Base-by-base conservation (phyloP, 2,888 invertebrate species). In the Lapara coniferarum region DNA sequence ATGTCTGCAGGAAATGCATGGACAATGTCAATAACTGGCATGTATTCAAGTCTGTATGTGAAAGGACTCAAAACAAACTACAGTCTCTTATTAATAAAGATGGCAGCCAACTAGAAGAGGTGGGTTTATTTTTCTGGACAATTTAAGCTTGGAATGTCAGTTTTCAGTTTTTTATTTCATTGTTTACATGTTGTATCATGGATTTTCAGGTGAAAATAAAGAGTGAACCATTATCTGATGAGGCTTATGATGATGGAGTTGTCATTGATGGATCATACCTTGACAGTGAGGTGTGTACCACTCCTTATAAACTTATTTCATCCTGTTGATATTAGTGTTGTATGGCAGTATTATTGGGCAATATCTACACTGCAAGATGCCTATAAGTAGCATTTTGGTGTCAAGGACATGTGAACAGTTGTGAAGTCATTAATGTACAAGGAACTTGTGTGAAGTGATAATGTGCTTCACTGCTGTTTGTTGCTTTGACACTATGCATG, bases 11-110 rank as follows among this genome's bases (percentile, higher is more conserved):
- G 77, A 92, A 93, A 80, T 96, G 96, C 82, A 85, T 95, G 78
- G 92, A 91, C 79, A 95, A 95, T 90, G 94, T 96, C 77, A 95
- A 95, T 81, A 95, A 94, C 83, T 96, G 96, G 96, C 94, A 95
- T 81, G 87, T 90, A 74, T 96, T 95, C 90, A 96, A 95, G 86
- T 91, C 94, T 83, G 89, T 94, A 30, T 96, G 96, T 88, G 92
- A 94, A 77, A 94, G 94, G 81, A 95, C 96, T 75, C 96, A 96
- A 91, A 94, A 92, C 81, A 96, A 95, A 87, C 89, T 96, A 78
- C 92, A 92, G 80, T 91, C 94, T 87, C 95, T 95, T 94, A 83
- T 94, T 78, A 90, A 90, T 82, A 93, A 90, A 86, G 92, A 93
- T 85, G 90, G 89, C 86, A 90, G 87, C 92, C 93, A 89, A 89